These are phyloP conservation scores for Perdita meconis DNA, from an alignment of 2,888 invertebrate species.

Conservation along the genomic window DNA sequence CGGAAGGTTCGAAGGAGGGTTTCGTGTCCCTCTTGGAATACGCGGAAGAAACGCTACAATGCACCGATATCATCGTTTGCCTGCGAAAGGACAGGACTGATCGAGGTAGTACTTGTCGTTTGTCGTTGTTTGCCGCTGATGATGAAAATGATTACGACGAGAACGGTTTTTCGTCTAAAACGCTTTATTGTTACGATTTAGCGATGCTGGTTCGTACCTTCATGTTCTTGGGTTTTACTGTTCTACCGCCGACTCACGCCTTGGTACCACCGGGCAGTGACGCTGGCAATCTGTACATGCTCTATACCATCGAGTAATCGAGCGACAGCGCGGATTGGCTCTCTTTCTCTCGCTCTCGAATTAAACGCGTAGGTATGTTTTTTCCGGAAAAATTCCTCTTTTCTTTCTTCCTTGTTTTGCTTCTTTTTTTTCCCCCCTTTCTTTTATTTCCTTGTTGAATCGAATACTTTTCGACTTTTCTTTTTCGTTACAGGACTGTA, in stretches of 20 bases:
- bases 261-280: conserved; percentile 89
- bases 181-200: conserved; percentile 79
- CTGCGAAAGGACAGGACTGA: conserved; percentile 93
- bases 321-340: conserved; percentile 60
- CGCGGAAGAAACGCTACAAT: conserved; percentile 96
- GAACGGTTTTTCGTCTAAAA: conserved; percentile 63
- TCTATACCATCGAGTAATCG: conserved; percentile 85
- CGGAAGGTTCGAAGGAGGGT: conserved; percentile 97
- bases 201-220: conserved; percentile 96
- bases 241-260: conserved; percentile 92
- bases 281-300: conserved; percentile 88
- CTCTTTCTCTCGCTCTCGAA: conserved; percentile 72
- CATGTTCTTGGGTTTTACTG: conserved; percentile 98
- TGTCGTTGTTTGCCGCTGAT: conserved; percentile 59
- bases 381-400: neutral
- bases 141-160: conserved; percentile 51
- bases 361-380: conserved; percentile 79
- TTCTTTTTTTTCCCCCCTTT: neutral
- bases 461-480: conserved; percentile 8
- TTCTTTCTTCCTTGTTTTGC: neutral
- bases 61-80: conserved; percentile 92
- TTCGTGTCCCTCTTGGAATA: conserved; percentile 97
- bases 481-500: conserved; percentile 25
- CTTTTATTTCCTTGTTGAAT: neutral
- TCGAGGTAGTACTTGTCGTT: conserved; percentile 85